Base-by-base conservation (phyloP, 2,888 invertebrate genomes). In the Cosmia trapezina region DNA sequence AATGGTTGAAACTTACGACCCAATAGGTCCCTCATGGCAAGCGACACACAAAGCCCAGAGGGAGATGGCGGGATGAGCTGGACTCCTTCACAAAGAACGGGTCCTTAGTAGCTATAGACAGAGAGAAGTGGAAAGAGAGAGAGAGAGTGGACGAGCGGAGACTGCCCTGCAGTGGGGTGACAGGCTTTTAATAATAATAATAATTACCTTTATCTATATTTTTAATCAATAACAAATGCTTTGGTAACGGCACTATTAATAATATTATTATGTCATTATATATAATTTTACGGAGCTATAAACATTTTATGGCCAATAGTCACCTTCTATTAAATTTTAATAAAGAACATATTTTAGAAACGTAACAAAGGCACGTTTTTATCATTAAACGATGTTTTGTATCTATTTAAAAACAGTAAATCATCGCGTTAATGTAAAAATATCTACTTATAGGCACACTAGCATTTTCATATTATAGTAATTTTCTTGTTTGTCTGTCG, bases 351-450 rank as follows among this genome's bases (percentile, higher is more conserved):
- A 51, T 37, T 72, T 61, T 33, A 41, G 14, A 4, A 28, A 45
- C 19, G 7, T 60, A 53, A 41, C 59, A 51, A 22, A 51, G 68
- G 28, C 78, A 79, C 79, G 78, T 78, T 19, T 56, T 28, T 12
- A 56, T 74, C 22, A 57, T 72, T 53, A 78, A 78, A 70, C 2
- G 4, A 28, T 2, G 14, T 47, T 56, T 71, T 64, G 4, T 51
- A 28, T 62, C 70, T 14, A 8, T 33, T n/a, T n/a, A 47, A 63
- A 41, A 37, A 33, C 33, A 17, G 28, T 12, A 47, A n/a, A 12
- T 14, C 4, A 47, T 49, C 19, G 19, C 9, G 22, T 22, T 60
- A 9, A 22, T 43, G 2, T 19, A 60, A 61, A 66, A 28, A n/a
- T 28, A 19, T 37, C 37, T 28, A n/a, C n/a, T n/a, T 61, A 7